Conservation (phyloP, 2,888 invertebrate species). For the Tenthredo notha region DNA sequence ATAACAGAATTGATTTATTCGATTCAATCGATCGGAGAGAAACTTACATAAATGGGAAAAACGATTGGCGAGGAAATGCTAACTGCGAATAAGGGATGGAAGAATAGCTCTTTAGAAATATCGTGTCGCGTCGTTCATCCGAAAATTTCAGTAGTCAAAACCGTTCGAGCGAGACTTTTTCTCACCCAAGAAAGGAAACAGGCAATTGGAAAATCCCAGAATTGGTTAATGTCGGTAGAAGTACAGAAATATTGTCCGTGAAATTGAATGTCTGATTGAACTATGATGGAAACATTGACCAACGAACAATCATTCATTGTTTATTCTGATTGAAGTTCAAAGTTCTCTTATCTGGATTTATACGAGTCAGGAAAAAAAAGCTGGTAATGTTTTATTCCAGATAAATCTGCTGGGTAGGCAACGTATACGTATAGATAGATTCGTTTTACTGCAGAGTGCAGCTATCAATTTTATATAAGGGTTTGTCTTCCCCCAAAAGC, state of each 20-base stretch:
- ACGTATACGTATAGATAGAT: background rate
- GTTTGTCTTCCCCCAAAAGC: background rate
- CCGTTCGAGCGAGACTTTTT: background rate
- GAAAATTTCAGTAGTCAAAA: background rate
- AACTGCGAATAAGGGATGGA: background rate
- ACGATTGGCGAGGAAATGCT: background rate
- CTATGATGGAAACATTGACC: background rate
- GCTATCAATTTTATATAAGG: background rate
- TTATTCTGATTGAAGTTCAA: background rate
- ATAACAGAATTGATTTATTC: background rate
- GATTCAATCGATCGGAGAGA: background rate
- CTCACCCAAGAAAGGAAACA: background rate
- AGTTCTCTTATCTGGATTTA: background rate
- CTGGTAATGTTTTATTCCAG: background rate
- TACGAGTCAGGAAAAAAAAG: background rate
- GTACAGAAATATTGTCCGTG: background rate
- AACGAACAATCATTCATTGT: background rate
- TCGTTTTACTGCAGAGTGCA: background rate
- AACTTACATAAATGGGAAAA: background rate
- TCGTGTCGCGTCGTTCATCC: background rate
- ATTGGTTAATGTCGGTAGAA: background rate
- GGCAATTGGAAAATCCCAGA: background rate
- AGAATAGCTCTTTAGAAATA: background rate
- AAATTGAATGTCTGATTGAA: slow-evolving; percentile 7
- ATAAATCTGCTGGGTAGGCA: background rate